These are phyloP conservation scores for Phallusia fumigata DNA, from an alignment of 23 tunicate species.

Conservation along the genomic window DNA sequence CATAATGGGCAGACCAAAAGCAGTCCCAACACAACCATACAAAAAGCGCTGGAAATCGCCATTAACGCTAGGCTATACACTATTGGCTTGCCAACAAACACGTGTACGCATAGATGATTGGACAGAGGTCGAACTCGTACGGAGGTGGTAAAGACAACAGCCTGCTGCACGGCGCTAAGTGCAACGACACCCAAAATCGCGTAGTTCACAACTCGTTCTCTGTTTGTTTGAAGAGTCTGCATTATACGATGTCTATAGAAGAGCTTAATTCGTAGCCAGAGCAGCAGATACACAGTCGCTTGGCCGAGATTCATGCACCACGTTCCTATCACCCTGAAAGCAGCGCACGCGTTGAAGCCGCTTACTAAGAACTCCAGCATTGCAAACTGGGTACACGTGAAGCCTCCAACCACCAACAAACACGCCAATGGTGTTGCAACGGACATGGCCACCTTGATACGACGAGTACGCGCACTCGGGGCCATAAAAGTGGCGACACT, in stretches of 20 bases:
- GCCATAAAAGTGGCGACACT: neutral
- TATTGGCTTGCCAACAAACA: neutral
- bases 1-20: neutral
- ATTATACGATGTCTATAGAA: neutral
- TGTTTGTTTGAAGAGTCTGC: neutral
- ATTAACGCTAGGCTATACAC: neutral
- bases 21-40: neutral
- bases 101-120: neutral
- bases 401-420: neutral
- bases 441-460: neutral
- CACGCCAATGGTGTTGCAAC: neutral
- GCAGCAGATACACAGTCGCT: neutral
- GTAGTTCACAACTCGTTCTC: neutral
- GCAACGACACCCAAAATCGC: neutral
- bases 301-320: neutral
- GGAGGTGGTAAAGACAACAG: neutral
- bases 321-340: neutral
- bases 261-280: neutral
- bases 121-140: neutral
- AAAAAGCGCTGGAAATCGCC: neutral
- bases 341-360: neutral
- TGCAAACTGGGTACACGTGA: neutral
- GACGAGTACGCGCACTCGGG: neutral
- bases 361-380: neutral
- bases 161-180: neutral